Conservation (phyloP, 2,888 invertebrate species). For the Micropterix aruncella region DNA sequence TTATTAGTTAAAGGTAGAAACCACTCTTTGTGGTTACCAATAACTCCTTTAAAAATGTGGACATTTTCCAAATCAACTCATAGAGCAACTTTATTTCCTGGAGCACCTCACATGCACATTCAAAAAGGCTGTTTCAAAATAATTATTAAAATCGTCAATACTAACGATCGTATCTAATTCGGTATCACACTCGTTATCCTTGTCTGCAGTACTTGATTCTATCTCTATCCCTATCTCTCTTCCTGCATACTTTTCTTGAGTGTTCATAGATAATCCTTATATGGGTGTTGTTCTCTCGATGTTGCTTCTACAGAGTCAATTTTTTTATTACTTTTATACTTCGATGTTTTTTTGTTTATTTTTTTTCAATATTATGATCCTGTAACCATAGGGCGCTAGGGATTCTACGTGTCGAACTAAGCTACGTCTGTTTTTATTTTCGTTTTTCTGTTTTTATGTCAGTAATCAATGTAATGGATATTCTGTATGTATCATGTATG, state of each 20-base stretch:
- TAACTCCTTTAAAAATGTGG: too few species aligned
- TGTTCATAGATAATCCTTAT: conserved; percentile 14
- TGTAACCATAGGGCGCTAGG: neutral
- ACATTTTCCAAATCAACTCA: too few species aligned
- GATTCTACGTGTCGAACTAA: neutral
- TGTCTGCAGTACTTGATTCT: neutral
- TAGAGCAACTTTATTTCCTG: too few species aligned
- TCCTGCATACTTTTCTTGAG: neutral
- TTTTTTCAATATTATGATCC: neutral
- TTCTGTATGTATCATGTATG: neutral
- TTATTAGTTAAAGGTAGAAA: too few species aligned
- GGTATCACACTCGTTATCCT: too few species aligned
- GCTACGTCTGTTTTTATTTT: neutral
- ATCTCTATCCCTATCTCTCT: conserved; percentile 1
- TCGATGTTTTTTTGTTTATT: neutral
- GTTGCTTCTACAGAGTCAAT: conserved; percentile 20
- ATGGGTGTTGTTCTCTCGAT: conserved; percentile 38
- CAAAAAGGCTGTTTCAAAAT: too few species aligned
- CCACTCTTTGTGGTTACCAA: too few species aligned
- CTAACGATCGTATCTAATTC: too few species aligned
- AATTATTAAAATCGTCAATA: too few species aligned
- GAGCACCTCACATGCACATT: too few species aligned
- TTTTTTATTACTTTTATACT: neutral
- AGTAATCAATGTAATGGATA: too few species aligned
- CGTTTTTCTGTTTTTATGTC: neutral